Evolutionary conservation across 2,113 vertebrate genomes (phyloP).

Genomic region (Misgurnus mizolepis): DNA sequence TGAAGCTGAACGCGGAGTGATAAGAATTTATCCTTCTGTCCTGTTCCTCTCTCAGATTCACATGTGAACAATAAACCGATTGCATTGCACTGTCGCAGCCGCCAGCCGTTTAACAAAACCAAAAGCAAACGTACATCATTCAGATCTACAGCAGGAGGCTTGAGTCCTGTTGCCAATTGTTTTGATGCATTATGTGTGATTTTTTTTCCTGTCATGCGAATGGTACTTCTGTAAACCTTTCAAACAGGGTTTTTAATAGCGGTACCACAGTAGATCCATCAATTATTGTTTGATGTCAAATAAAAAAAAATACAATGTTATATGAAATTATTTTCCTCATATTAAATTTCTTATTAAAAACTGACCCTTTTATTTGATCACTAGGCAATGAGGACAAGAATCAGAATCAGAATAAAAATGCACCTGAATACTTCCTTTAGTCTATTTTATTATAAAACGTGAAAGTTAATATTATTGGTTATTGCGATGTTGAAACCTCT

Average conservation of each 20-base stretch:
- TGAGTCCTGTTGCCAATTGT: background rate
- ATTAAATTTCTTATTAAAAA: too few relatives aligned
- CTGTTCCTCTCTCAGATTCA: slow-evolving; percentile 8
- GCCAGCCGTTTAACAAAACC: slow-evolving; percentile 11
- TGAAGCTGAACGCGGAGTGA: slow-evolving; percentile 33
- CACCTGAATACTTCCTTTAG: too few relatives aligned
- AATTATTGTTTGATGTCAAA: background rate
- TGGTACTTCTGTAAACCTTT: background rate
- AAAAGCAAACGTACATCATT: slow-evolving; percentile 2
- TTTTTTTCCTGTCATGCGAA: background rate
- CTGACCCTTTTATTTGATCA: too few relatives aligned
- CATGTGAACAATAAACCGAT: slow-evolving; percentile 23
- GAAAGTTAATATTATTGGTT: too few relatives aligned
- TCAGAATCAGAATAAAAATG: too few relatives aligned
- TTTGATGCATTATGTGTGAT: background rate
- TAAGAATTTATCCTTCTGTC: slow-evolving; percentile 26
- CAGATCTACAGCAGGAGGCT: slow-evolving; percentile 1
- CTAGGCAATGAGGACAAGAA: background rate
- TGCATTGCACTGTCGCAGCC: slow-evolving; percentile 4
- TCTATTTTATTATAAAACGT: too few relatives aligned
- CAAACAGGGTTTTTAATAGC: background rate
- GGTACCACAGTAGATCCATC: background rate
- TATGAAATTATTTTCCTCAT: too few relatives aligned
- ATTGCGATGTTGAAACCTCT: slow-evolving; percentile 1
- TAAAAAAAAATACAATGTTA: too few relatives aligned